Base-by-base conservation (phyloP, 2,113 vertebrate species). In the Caracal caracal region DNA sequence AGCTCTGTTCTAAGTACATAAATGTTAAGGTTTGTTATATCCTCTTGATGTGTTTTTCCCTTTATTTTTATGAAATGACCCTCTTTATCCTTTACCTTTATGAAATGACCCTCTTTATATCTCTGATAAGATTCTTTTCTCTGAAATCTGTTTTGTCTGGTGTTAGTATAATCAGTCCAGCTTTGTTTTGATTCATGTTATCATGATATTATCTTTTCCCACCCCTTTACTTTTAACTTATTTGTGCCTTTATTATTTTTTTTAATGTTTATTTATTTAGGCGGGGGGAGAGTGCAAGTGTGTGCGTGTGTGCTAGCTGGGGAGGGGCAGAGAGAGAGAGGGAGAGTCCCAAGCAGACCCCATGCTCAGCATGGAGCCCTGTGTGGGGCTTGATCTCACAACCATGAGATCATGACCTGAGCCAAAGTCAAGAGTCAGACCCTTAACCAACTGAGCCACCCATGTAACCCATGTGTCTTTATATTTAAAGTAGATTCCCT, bases 21-120 rank as follows among this genome's bases (percentile, higher is more conserved):
- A 94, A 65, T 65, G 24, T 83, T 94, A 94, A 81, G 22, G 10
- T 28, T 83, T 93, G 59, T 82, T 96, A 61, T 65, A 35, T 90
- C 56, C 20, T 88, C 81, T 90, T 73, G 22, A 92, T 73, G 35
- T 53, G 11, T 65, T 88, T 92, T 66, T 51, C 40, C 9, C 68
- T 78, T 85, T 68, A 75, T 47, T 49, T 81, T 86, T 86, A 76
- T 65, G 24, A 90, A 95, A 76, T 35, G 26, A 71, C 15, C 20
- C 12, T 78, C 75, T 83, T 92, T 75, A 85, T 53, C 9, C 68
- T 78, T 86, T 70, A 70, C 49, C 51, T 83, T 87, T 87, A 78
- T 68, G 26, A 90, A 95, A 71, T 37, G 28, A 73, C 16, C 22
- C 13, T 79, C 76, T 84, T 92, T 76, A 85, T 56, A 59, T 59